These are phyloP conservation scores for Thermophis baileyi DNA, from an alignment of 2,113 vertebrate genomes.

Conservation along the genomic window DNA sequence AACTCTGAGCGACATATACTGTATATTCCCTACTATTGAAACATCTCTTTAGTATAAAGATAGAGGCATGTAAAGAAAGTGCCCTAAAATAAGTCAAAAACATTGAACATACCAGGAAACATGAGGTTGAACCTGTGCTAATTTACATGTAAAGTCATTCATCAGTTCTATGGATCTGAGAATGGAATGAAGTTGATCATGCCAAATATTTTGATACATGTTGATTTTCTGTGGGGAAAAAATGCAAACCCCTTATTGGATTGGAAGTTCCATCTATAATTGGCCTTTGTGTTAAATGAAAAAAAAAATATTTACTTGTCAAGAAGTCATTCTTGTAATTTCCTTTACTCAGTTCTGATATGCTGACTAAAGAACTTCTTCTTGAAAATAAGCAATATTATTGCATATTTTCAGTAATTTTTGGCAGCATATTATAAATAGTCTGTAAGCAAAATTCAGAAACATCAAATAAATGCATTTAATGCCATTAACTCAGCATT, in stretches of 20 bases:
- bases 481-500: neutral
- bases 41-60: neutral
- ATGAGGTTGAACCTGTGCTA: neutral
- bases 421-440: neutral
- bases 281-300: neutral
- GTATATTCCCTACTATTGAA: neutral
- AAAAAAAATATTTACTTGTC: neutral
- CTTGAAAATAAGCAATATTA: neutral
- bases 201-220: neutral
- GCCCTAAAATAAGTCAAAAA: neutral
- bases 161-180: neutral
- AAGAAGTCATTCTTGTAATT: constrained; percentile 5
- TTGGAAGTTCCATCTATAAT: neutral
- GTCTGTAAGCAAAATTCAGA: neutral
- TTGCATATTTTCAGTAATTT: neutral
- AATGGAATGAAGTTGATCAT: neutral
- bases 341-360: constrained; percentile 9
- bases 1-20: neutral
- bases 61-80: neutral
- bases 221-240: neutral
- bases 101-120: neutral
- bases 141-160: neutral
- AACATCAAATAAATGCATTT: neutral
- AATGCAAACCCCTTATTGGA: neutral
- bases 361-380: neutral